Evolutionary conservation across 2,113 vertebrate species (phyloP).

Genomic region (Hyperopisus bebe): DNA sequence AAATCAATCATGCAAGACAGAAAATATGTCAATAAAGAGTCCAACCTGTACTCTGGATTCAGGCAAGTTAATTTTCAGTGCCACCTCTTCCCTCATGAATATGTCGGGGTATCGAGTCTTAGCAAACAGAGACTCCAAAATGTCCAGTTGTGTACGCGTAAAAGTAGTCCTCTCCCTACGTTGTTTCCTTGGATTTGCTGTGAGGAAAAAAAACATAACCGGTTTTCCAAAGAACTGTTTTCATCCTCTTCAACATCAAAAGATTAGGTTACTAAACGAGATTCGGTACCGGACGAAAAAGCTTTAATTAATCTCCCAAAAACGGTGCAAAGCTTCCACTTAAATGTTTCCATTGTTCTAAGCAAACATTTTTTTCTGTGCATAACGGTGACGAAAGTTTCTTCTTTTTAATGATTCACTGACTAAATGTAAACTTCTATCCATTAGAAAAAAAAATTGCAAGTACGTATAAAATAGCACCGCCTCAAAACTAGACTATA

Average conservation of each 20-base stretch:
- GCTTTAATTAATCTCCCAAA: not conserved
- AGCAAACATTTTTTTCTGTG: not conserved
- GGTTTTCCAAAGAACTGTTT: not conserved
- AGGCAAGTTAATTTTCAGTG: conserved; percentile 92
- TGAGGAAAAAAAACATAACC: not conserved
- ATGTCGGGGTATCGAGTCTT: conserved; percentile 91
- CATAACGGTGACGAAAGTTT: not conserved
- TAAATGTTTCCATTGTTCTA: not conserved
- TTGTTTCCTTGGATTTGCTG: conserved; percentile 84
- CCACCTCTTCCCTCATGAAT: conserved; percentile 95
- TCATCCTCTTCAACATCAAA: not conserved
- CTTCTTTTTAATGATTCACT: not conserved
- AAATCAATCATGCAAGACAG: not conserved
- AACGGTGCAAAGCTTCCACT: not conserved
- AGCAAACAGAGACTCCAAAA: conserved; percentile 76
- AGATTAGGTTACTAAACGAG: not conserved
- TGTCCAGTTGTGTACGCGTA: conserved; percentile 81
- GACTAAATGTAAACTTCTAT: not conserved
- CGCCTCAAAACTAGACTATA: not conserved
- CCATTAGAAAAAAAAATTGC: not conserved
- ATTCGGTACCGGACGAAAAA: not conserved
- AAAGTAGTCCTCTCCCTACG: conserved; percentile 87
- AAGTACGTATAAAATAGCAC: not conserved
- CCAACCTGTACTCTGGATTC: conserved; percentile 92
- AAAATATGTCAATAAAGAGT: not conserved